phyloP scores from a whole-genome alignment of 2,888 invertebrate species.

The Spodoptera picta region DNA sequence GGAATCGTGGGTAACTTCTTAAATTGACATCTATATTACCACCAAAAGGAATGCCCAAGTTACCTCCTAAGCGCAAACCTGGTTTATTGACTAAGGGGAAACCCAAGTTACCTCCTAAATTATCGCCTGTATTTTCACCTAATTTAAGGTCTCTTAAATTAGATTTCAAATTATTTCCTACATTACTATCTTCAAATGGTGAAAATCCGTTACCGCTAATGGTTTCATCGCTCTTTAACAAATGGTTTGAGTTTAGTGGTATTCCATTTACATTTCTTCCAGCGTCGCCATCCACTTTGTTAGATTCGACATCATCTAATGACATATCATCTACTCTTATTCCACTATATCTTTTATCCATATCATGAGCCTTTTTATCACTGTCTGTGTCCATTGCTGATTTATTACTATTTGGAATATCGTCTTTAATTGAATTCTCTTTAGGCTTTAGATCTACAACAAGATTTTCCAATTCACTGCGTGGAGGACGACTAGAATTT shows the following conservation, averaged over 20 bases:
- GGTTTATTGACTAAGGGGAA: too few relatives aligned
- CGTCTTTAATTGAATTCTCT: too few relatives aligned
- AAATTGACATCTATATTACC: not conserved
- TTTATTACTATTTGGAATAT: too few relatives aligned
- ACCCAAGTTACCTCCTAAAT: not conserved
- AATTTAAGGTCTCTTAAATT: not conserved
- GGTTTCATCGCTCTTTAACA: not conserved
- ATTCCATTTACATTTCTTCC: slow-evolving; percentile 1
- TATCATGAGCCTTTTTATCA: too few relatives aligned
- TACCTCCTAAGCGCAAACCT: not conserved
- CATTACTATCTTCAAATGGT: not conserved
- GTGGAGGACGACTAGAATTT: too few relatives aligned
- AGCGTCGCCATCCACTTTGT: not conserved
- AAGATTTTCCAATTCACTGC: too few relatives aligned
- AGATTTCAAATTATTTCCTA: too few relatives aligned
- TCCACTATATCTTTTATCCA: too few relatives aligned
- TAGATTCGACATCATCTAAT: not conserved
- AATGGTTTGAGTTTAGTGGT: not conserved
- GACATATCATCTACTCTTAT: not conserved
- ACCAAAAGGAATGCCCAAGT: not conserved
- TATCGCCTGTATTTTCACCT: not conserved
- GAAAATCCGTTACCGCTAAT: not conserved
- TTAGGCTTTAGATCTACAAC: too few relatives aligned
- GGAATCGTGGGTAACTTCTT: not conserved
- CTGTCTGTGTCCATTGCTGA: too few relatives aligned